A percentile compares a stretch with the other conserved stretches of the same genome.
phyloP scores from a whole-genome alignment of 1,140 invertebrate genomes.

The Bombus fervidus region DNA sequence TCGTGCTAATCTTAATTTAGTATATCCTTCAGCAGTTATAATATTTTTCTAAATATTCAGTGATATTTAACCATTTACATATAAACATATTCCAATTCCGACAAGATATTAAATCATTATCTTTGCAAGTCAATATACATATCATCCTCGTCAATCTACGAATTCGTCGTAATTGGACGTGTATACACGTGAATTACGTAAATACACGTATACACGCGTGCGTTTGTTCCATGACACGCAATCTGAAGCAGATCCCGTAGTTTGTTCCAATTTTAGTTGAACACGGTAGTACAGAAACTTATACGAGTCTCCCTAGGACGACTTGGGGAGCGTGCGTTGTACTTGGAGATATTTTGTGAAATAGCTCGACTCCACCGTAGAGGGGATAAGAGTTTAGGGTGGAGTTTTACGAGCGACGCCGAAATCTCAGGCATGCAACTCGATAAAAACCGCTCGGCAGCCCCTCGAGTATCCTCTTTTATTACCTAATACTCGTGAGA shows the following conservation, averaged over 20 bases:
- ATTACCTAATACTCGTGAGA: conserved; percentile 51
- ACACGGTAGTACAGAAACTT: conserved; percentile 21
- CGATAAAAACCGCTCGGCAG: conserved; percentile 59
- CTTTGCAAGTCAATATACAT: too few relatives aligned
- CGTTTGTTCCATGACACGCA: neutral
- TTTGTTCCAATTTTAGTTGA: conserved; percentile 33
- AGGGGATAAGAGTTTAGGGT: conserved; percentile 51
- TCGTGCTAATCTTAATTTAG: neutral
- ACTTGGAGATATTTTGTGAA: conserved; percentile 57
- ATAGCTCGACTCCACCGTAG: neutral
- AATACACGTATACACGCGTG: neutral
- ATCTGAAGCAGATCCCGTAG: neutral
- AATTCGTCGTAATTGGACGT: neutral
- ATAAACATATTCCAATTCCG: neutral
- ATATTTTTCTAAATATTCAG: too few relatives aligned
- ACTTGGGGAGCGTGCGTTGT: conserved; percentile 18
- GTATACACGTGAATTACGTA: too few relatives aligned
- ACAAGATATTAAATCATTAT: neutral
- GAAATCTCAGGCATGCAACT: conserved; percentile 60
- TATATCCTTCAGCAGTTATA: neutral
- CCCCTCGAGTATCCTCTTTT: conserved; percentile 47
- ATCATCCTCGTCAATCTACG: neutral
- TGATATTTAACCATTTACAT: too few relatives aligned
- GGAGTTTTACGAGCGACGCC: conserved; percentile 59
- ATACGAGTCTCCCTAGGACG: neutral